These are phyloP conservation scores for Anarsia innoxiella DNA, from an alignment of 2,888 invertebrate species.

Conservation along the genomic window DNA sequence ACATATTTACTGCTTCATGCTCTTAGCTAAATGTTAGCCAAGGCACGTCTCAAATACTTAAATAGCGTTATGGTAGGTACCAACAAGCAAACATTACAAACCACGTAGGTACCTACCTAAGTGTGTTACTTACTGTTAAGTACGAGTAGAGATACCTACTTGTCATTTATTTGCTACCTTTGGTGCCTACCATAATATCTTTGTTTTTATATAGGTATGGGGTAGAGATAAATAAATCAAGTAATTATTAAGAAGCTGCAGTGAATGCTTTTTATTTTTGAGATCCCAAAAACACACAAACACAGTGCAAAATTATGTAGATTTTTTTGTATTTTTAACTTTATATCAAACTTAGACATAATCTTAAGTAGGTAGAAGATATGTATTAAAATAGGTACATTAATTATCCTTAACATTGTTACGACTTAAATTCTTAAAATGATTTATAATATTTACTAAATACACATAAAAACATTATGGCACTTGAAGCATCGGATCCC, in stretches of 20 bases:
- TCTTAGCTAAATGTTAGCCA: constrained; percentile 19
- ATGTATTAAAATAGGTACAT: too few species aligned
- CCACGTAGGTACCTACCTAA: too few species aligned
- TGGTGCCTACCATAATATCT: too few species aligned
- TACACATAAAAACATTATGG: constrained; percentile 42
- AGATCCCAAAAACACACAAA: constrained; percentile 75
- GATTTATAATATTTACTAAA: constrained; percentile 15
- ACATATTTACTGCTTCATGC: constrained; percentile 10
- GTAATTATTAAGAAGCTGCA: constrained; percentile 29
- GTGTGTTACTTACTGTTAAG: too few species aligned
- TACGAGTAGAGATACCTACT: too few species aligned
- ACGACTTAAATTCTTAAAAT: too few species aligned
- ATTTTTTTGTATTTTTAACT: constrained; percentile 5
- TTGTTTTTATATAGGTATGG: too few species aligned
- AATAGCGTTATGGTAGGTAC: not conserved
- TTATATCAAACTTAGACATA: constrained; percentile 7
- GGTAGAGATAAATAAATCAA: constrained; percentile 3
- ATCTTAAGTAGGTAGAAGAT: not conserved
- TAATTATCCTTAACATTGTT: not conserved
- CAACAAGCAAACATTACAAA: too few species aligned
- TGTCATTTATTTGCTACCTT: too few species aligned
- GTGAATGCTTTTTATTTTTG: constrained; percentile 69
- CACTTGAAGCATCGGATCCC: constrained; percentile 62
- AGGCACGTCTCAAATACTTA: constrained; percentile 25
- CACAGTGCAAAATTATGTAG: constrained; percentile 45